phyloP scores from a whole-genome alignment of 2,797 vertebrate genomes.

The Hyperoplus immaculatus region DNA sequence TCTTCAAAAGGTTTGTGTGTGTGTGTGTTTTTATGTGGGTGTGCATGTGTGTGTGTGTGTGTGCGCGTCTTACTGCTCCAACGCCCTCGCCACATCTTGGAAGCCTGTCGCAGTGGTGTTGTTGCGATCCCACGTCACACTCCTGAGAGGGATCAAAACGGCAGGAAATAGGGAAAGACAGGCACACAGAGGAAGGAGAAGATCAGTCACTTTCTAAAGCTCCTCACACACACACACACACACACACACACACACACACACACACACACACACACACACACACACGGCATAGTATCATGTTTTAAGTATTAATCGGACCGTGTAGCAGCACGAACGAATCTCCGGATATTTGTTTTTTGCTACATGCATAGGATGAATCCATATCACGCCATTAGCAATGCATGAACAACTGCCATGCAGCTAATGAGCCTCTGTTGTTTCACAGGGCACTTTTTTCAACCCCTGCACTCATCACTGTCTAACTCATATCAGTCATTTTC shows the following conservation, averaged over 20 bases:
- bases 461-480: constrained; percentile 44
- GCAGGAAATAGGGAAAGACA: constrained; percentile 49
- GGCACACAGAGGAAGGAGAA: constrained; percentile 43
- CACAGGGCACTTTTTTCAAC: constrained; percentile 30
- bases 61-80: constrained; percentile 90
- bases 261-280: constrained; percentile 10
- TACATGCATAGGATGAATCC: constrained; percentile 6
- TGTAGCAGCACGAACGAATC: constrained; percentile 31
- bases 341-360: background rate
- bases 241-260: constrained; percentile 2
- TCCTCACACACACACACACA: constrained; percentile 2
- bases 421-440: constrained; percentile 65
- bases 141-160: constrained; percentile 80
- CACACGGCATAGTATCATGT: background rate
- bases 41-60: constrained; percentile 31
- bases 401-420: constrained; percentile 28
- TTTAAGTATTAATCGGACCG: constrained; percentile 21
- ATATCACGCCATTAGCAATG: constrained; percentile 37
- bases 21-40: background rate
- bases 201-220: constrained; percentile 45
- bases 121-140: constrained; percentile 94
- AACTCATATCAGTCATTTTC: constrained; percentile 49
- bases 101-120: constrained; percentile 91
- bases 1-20: constrained; percentile 34
- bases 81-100: constrained; percentile 91